Evolutionary conservation across 1,140 invertebrate genomes (phyloP), one percentile per base, ranked within the genome.

Genomic region (Drosophila parabipectinata): DNA sequence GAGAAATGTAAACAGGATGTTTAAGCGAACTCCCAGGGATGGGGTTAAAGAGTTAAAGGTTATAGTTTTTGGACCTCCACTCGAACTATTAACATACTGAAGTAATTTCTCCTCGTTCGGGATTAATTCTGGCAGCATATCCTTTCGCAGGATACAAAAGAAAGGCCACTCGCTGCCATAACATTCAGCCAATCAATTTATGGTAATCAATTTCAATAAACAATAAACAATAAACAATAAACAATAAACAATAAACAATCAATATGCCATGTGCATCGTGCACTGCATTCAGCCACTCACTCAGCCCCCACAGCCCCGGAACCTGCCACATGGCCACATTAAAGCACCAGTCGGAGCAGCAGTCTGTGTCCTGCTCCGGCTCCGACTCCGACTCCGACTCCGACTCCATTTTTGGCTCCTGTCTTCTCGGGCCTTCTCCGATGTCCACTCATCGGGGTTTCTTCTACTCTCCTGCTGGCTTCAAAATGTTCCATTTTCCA

Each of bases 191-290:
- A 83, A 83, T 84, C 67, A 84, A 74, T 81, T 85, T 84, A 85
- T 84, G 81, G 81, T 84, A 84, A 84, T 84, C 82, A 77, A 78
- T 82, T 73, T 69, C 77, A 76, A 85, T 85, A 79, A 80, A 76
- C 77, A 79, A 85, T 85, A 79, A 80, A 75, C 77, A 79, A 79
- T 75, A 77, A 82, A 84, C 80, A 79, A 84, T 83, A 79, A 80
- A 76, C 77, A 79, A 85, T 85, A 79, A 80, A 75, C 77, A 79
- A 79, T 75, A 77, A 82, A 84, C 80, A 79, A 84, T 83, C 79
- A 75, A 83, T 76, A 77, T 82, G 80, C 77, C 80, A 85, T 66
- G 58, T 79, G 80, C 80, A 84, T 59, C 48, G 61, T 45, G 68
- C 68, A 9, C 24, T 61, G 24, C 26, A 45, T 72, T 59, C 30